Evolutionary conservation across 2,888 invertebrate species (phyloP).

Genomic region (Drymonia ruficornis): DNA sequence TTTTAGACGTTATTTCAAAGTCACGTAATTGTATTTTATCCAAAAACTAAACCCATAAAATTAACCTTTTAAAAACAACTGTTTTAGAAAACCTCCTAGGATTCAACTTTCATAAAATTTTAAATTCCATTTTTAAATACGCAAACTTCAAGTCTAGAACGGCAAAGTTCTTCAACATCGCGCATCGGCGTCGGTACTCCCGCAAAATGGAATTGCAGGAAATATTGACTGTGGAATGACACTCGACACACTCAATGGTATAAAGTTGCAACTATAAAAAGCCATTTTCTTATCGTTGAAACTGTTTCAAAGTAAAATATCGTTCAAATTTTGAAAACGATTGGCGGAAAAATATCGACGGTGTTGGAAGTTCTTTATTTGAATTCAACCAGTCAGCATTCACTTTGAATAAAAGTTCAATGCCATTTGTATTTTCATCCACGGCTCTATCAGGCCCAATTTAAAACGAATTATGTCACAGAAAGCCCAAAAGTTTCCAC

Average conservation of each 20-base stretch:
- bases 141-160: slow-evolving; percentile 24
- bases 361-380: no score
- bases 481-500: slow-evolving; percentile 27
- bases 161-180: slow-evolving; percentile 37
- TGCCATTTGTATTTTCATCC: slow-evolving; percentile 12
- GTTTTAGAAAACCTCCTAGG: no score
- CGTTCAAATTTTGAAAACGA: slow-evolving; percentile 37
- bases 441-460: slow-evolving; percentile 26
- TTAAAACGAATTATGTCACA: slow-evolving; percentile 35
- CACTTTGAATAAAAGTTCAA: not conserved
- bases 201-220: slow-evolving; percentile 45
- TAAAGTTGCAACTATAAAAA: slow-evolving; percentile 57
- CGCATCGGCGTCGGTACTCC: slow-evolving; percentile 30
- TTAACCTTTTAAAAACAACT: no score
- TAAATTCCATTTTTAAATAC: slow-evolving; percentile 23
- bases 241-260: slow-evolving; percentile 49
- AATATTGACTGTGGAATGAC: slow-evolving; percentile 57
- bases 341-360: slow-evolving; percentile 9
- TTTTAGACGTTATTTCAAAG: no score
- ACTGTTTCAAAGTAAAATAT: slow-evolving; percentile 47
- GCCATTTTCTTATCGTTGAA: slow-evolving; percentile 52
- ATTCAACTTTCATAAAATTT: no score
- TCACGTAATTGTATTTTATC: no score
- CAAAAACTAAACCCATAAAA: no score
- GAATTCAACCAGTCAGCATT: no score